These are phyloP conservation scores for Gobius niger DNA, from an alignment of 2,113 vertebrate species.

Conservation along the genomic window DNA sequence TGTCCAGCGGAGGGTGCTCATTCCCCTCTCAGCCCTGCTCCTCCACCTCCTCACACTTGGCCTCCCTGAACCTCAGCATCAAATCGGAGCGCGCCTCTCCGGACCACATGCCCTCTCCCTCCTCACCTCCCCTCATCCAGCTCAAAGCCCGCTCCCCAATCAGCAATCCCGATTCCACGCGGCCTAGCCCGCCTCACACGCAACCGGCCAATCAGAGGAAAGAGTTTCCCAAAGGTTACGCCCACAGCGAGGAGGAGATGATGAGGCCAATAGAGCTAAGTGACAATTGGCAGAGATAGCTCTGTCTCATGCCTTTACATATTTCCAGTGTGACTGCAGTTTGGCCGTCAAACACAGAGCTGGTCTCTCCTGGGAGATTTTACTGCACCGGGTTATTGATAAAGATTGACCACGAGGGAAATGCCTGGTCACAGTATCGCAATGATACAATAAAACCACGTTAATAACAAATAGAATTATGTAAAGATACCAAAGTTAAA, in stretches of 20 bases:
- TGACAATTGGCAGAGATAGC: constrained; percentile 88
- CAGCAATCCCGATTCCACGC: constrained; percentile 51
- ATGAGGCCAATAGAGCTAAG: constrained; percentile 70
- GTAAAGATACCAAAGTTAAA: too few relatives aligned
- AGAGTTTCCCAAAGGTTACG: constrained; percentile 78
- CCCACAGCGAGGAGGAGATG: constrained; percentile 67
- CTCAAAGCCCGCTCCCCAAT: constrained; percentile 63
- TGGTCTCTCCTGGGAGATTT: constrained; percentile 59
- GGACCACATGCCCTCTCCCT: constrained; percentile 72
- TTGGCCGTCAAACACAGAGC: constrained; percentile 55
- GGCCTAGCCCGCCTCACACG: constrained; percentile 48
- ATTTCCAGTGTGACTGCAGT: constrained; percentile 20
- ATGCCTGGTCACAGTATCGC: too few relatives aligned
- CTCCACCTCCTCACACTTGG: constrained; percentile 56
- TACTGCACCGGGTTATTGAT: constrained; percentile 29
- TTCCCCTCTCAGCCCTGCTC: constrained; percentile 70
- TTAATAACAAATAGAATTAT: too few relatives aligned
- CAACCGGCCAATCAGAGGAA: constrained; percentile 61
- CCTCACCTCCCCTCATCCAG: constrained; percentile 68
- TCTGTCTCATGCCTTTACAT: constrained; percentile 18
- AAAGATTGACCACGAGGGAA: constrained; percentile 6
- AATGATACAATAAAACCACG: too few relatives aligned
- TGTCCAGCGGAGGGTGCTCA: constrained; percentile 71
- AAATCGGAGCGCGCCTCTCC: constrained; percentile 90
- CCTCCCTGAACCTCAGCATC: constrained; percentile 81